Evolutionary conservation across 2,888 invertebrate genomes (phyloP).

Genomic region (Odontocolon sp.): DNA sequence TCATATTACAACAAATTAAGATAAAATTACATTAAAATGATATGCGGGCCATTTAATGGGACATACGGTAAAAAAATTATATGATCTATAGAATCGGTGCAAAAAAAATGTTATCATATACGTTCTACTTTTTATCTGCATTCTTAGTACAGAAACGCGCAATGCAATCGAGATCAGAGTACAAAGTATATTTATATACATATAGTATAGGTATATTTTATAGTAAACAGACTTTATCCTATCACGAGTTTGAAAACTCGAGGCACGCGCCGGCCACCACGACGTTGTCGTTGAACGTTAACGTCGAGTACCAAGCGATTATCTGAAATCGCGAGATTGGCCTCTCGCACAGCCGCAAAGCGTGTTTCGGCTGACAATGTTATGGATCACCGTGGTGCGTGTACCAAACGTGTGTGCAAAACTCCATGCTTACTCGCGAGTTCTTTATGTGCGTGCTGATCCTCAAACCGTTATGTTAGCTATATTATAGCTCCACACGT

Average conservation of each 20-base stretch:
- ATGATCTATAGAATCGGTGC: no score
- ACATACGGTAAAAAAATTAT: no score
- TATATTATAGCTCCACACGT: slow-evolving; percentile 37
- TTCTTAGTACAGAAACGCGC: no score
- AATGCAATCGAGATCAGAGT: no score
- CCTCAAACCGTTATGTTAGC: slow-evolving; percentile 39
- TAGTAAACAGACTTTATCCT: background rate
- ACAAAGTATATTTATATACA: no score
- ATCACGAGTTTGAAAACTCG: background rate
- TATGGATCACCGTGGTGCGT: slow-evolving; percentile 76
- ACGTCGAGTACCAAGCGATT: slow-evolving; percentile 58
- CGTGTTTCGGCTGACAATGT: slow-evolving; percentile 73
- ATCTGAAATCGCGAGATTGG: slow-evolving; percentile 68
- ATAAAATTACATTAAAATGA: no score
- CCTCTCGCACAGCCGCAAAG: slow-evolving; percentile 48
- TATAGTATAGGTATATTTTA: no score
- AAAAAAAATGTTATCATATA: no score
- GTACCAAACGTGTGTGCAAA: slow-evolving; percentile 57
- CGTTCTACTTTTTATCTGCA: no score
- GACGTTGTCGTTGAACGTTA: slow-evolving; percentile 49
- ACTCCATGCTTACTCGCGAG: slow-evolving; percentile 21
- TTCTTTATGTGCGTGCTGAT: slow-evolving; percentile 52
- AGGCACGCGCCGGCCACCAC: slow-evolving; percentile 35
- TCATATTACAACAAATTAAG: no score
- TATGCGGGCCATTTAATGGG: no score